Evolutionary conservation across 2,113 vertebrate genomes (phyloP).

Genomic region (Chamaea fasciata): DNA sequence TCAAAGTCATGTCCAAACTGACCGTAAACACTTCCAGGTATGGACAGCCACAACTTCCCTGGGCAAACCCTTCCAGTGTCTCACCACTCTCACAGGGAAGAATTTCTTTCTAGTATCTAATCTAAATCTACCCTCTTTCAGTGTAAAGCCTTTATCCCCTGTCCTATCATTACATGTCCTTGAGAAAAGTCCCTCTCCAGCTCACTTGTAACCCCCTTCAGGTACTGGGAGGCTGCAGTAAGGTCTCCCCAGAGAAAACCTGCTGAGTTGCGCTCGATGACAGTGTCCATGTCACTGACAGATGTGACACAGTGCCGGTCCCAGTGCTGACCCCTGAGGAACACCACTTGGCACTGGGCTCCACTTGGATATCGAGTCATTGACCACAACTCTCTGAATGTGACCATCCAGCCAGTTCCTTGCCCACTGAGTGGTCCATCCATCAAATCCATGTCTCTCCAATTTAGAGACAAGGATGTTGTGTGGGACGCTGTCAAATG

Average conservation of each 20-base stretch:
- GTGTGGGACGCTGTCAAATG: background rate
- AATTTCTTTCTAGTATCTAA: background rate
- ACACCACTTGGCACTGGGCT: background rate
- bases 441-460: background rate
- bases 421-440: background rate
- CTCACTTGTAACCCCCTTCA: background rate
- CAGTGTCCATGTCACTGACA: background rate
- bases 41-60: background rate
- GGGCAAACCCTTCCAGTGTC: background rate
- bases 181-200: background rate
- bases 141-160: background rate
- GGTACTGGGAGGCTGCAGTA: background rate
- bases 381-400: background rate
- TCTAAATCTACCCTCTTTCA: background rate
- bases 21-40: background rate
- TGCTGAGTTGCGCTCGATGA: background rate
- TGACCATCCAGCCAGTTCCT: background rate
- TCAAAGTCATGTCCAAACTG: background rate
- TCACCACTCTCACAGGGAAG: background rate
- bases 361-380: fast-evolving
- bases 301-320: fast-evolving
- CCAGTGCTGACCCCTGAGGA: background rate
- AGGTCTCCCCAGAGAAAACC: background rate
- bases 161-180: background rate
- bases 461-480: background rate